phyloP scores from a whole-genome alignment of 1,140 invertebrate species.

The Acromyrmex charruanus region DNA sequence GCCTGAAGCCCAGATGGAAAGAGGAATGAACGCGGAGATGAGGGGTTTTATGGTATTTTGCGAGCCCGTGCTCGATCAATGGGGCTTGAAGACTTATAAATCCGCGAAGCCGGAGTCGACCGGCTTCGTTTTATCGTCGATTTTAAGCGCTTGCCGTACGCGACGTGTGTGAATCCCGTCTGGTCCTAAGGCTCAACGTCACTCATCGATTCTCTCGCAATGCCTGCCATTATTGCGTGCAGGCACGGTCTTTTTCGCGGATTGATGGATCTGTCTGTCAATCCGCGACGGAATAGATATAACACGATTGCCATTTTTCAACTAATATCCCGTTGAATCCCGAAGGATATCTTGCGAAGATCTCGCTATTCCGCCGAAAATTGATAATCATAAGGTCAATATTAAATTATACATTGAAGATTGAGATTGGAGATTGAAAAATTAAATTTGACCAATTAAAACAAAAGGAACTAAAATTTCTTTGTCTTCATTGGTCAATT shows the following conservation, averaged over 20 bases:
- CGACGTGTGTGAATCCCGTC: conserved; percentile 9
- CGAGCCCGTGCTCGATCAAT: conserved; percentile 60
- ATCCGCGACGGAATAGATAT: too few relatives aligned
- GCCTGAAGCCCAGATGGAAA: background rate
- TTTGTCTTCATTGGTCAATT: too few relatives aligned
- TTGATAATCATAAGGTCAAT: too few relatives aligned
- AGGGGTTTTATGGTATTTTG: conserved; percentile 57
- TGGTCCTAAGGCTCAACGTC: conserved; percentile 5
- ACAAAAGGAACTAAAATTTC: too few relatives aligned
- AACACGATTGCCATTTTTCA: too few relatives aligned
- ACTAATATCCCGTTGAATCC: too few relatives aligned
- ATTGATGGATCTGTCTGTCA: too few relatives aligned
- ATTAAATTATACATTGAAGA: too few relatives aligned
- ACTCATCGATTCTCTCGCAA: conserved; percentile 12
- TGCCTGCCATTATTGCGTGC: background rate
- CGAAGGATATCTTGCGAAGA: too few relatives aligned
- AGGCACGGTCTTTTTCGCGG: background rate
- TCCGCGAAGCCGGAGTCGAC: conserved; percentile 37
- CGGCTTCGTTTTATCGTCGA: conserved; percentile 59
- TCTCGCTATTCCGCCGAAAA: too few relatives aligned
- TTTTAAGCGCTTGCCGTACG: conserved; percentile 42
- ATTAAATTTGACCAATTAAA: too few relatives aligned
- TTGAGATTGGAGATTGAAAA: too few relatives aligned
- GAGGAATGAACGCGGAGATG: conserved; percentile 1
- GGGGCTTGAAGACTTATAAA: conserved; percentile 67